These are phyloP conservation scores for Eristalis arbustorum DNA, from an alignment of 2,888 invertebrate species.

Conservation along the genomic window DNA sequence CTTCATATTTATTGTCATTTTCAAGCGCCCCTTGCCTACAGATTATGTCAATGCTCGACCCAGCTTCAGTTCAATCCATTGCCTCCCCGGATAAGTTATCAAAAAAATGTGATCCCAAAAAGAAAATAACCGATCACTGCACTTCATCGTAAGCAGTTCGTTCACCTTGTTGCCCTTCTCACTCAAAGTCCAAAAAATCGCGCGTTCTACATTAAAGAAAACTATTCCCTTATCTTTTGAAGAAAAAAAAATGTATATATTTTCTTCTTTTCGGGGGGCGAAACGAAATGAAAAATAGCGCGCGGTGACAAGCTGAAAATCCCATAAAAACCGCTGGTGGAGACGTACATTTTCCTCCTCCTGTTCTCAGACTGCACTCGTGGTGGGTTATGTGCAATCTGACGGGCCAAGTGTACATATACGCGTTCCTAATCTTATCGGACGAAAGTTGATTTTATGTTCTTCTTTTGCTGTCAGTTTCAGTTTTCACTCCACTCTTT, in stretches of 20 bases:
- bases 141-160: slow-evolving; percentile 7
- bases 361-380: neutral
- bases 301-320: slow-evolving; percentile 2
- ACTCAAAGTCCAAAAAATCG: slow-evolving; percentile 21
- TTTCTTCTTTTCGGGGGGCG: neutral
- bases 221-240: slow-evolving; percentile 13
- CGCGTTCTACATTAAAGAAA: slow-evolving; percentile 16
- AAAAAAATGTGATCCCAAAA: neutral
- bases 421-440: slow-evolving; percentile 39
- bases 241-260: neutral
- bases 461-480: neutral
- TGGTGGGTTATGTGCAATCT: neutral
- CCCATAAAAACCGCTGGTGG: neutral
- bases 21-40: neutral
- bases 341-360: neutral
- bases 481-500: slow-evolving; percentile 1
- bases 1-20: neutral
- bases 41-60: neutral
- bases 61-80: neutral
- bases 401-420: neutral
- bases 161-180: slow-evolving; percentile 21
- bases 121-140: neutral
- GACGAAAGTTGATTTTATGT: slow-evolving; percentile 14
- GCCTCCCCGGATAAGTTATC: neutral
- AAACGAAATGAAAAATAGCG: slow-evolving; percentile 1